Evolutionary conservation across 2,888 invertebrate genomes (phyloP).

Genomic region (Petrolisthes cinctipes): DNA sequence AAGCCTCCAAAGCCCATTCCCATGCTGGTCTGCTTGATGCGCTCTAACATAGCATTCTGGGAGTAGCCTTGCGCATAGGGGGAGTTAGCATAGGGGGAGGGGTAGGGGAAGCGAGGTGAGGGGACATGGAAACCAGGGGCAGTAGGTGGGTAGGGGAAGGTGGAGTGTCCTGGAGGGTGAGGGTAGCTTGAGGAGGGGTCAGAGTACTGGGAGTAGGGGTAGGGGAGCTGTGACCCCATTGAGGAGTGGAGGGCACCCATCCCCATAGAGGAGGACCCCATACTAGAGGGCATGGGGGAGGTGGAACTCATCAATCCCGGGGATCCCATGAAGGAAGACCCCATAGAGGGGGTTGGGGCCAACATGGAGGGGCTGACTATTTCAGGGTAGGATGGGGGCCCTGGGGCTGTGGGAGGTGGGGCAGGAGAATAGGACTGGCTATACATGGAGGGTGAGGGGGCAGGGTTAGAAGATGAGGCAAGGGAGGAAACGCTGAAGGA

Average conservation of each 20-base stretch:
- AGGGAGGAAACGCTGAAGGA: constrained; percentile 66
- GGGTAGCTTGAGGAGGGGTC: constrained; percentile 67
- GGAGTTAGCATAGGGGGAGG: constrained; percentile 70
- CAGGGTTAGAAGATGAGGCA: constrained; percentile 53
- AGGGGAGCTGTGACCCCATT: constrained; percentile 67
- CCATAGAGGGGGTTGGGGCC: constrained; percentile 68
- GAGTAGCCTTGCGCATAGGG: constrained; percentile 68
- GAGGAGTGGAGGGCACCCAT: constrained; percentile 66
- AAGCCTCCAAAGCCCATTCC: constrained; percentile 64
- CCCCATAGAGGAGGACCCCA: constrained; percentile 66
- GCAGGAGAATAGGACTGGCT: constrained; percentile 64
- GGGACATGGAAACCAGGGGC: constrained; percentile 77
- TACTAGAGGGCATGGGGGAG: constrained; percentile 69
- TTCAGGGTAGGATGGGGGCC: constrained; percentile 62
- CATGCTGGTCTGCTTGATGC: constrained; percentile 65
- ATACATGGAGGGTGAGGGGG: constrained; percentile 62
- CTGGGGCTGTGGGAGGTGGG: constrained; percentile 63
- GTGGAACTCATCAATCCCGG: constrained; percentile 71
- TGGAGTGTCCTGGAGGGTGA: constrained; percentile 59
- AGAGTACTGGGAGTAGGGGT: constrained; percentile 70
- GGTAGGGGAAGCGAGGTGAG: constrained; percentile 79
- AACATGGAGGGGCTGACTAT: constrained; percentile 64
- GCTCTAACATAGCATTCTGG: constrained; percentile 65
- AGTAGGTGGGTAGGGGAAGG: constrained; percentile 67
- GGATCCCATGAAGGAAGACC: constrained; percentile 68